phyloP scores from a whole-genome alignment of 1,140 invertebrate species.

The Nilaparvata lugens region DNA sequence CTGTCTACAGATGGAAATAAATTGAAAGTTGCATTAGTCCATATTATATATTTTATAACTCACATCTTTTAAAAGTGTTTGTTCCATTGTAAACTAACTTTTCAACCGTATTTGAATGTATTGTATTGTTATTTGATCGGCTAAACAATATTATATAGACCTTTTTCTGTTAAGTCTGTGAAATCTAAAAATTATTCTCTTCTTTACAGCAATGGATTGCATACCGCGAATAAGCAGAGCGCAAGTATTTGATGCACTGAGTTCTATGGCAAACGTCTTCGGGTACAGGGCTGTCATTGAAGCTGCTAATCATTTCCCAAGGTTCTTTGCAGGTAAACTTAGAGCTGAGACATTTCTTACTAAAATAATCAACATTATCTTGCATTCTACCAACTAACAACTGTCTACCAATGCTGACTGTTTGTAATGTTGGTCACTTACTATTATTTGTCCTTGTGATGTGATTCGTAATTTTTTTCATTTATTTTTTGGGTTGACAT shows the following conservation, averaged over 20 bases:
- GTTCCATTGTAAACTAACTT: neutral
- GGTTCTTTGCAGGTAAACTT: conserved; percentile 72
- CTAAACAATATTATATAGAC: neutral
- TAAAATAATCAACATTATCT: no score
- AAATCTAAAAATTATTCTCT: neutral
- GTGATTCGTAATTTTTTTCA: no score
- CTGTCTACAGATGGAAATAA: no score
- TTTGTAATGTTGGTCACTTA: no score
- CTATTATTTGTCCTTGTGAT: no score
- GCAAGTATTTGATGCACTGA: conserved; percentile 82
- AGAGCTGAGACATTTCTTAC: no score
- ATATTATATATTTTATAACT: no score
- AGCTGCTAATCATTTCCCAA: conserved; percentile 79
- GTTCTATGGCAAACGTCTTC: conserved; percentile 88
- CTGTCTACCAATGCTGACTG: no score
- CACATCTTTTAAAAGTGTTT: neutral
- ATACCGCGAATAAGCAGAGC: conserved; percentile 74
- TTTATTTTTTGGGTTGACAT: no score
- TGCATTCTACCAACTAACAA: no score
- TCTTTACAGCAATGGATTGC: conserved; percentile 64
- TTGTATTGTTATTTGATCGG: neutral
- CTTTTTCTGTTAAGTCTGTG: neutral
- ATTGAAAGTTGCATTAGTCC: no score
- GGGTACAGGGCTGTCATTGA: conserved; percentile 85
- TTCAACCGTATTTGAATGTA: neutral